Percentiles rank a stretch among this genome's conserved stretches.
Conservation (phyloP, 2,113 vertebrate species). For the Nesogale talazaci region DNA sequence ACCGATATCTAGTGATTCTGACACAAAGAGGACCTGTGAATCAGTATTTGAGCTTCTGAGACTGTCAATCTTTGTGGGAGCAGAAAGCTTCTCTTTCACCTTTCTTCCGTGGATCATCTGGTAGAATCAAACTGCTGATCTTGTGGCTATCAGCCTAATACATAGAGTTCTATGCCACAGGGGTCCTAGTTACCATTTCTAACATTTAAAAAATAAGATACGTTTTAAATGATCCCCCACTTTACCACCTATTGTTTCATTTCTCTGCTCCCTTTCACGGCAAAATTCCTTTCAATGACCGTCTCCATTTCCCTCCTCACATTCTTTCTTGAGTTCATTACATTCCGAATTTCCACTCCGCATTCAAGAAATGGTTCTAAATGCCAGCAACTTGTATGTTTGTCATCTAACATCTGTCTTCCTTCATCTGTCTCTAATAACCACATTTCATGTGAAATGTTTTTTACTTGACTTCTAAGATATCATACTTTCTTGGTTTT, state of each 20-base stretch:
- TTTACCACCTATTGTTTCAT: neutral
- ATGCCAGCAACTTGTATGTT: neutral
- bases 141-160: no score
- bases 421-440: neutral
- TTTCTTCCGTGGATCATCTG: no score
- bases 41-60: no score
- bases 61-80: no score
- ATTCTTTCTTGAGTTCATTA: neutral
- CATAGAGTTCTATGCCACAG: no score
- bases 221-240: neutral
- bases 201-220: conserved; percentile 5
- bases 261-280: neutral
- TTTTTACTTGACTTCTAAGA: neutral
- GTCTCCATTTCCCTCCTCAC: neutral
- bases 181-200: neutral
- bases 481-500: neutral
- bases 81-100: no score
- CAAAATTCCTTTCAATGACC: neutral
- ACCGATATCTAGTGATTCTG: no score
- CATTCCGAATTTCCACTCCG: neutral
- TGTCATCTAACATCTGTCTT: neutral
- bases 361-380: neutral
- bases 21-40: no score
- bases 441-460: no score
- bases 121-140: no score